Conservation (phyloP, 2,113 vertebrate genomes). For the Elephas maximus region DNA sequence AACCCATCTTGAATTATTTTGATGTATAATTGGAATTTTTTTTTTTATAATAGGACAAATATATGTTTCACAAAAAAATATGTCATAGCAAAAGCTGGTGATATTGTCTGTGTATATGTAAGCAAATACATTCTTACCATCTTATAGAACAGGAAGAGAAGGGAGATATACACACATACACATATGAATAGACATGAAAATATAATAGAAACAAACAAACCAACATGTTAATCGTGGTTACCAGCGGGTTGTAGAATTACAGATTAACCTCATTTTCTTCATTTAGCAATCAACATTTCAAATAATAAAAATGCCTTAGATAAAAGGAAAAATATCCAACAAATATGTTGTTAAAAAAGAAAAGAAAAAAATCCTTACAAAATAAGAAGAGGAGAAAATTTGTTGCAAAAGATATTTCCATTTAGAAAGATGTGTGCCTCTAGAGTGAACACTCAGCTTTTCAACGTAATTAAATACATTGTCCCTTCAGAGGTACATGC, state of each 20-base stretch:
- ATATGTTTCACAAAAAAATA: not conserved
- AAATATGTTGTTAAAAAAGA: not conserved
- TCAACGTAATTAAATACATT: conserved; percentile 47
- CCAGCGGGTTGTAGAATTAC: not conserved
- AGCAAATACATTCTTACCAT: not conserved
- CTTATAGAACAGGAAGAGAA: not conserved
- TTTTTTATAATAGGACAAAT: not conserved
- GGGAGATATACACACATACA: not conserved
- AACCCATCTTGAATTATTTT: not conserved
- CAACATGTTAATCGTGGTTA: not conserved
- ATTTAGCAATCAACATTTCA: not conserved
- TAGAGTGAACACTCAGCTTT: not conserved
- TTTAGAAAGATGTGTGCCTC: not conserved
- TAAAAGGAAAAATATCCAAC: not conserved
- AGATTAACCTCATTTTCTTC: not conserved
- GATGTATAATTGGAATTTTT: not conserved
- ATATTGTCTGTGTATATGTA: not conserved
- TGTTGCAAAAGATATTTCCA: not conserved
- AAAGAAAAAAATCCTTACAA: not conserved
- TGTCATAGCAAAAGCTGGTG: not conserved
- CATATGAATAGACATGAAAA: not conserved
- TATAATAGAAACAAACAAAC: not conserved
- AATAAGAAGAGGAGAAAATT: not conserved
- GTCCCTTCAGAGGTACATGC: conserved; percentile 13
- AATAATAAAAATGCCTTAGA: conserved; percentile 10